These are phyloP conservation scores for Mesaphorura yosii DNA, from an alignment of 1,140 invertebrate species.

Conservation along the genomic window DNA sequence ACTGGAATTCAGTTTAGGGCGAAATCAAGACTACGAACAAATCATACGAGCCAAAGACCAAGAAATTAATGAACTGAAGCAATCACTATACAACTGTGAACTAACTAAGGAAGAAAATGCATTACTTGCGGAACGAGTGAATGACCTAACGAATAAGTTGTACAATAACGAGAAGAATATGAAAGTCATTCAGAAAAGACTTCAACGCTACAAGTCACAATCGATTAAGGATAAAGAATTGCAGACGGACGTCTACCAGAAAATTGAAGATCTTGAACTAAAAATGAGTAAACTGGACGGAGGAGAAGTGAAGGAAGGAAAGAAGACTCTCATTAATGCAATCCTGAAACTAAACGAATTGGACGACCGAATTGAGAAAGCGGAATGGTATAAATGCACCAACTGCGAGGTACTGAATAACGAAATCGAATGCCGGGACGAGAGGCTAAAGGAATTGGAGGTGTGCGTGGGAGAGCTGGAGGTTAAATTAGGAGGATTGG, in stretches of 20 bases:
- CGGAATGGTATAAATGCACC: constrained; percentile 14
- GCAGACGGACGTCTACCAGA: constrained; percentile 24
- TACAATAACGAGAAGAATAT: constrained; percentile 27
- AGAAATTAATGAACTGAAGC: constrained; percentile 16
- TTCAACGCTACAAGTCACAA: constrained; percentile 26
- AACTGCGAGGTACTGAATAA: constrained; percentile 25
- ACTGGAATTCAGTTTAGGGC: constrained; percentile 17
- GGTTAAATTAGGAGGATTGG: constrained; percentile 13
- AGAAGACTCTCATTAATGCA: constrained; percentile 19
- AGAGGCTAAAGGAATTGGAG: constrained; percentile 24
- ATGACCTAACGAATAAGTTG: constrained; percentile 30
- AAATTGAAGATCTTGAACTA: constrained; percentile 25
- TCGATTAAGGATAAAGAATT: constrained; percentile 30
- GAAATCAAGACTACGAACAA: constrained; percentile 9
- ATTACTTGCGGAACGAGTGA: constrained; percentile 15
- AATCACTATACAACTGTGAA: too few relatives aligned
- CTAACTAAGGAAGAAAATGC: constrained; percentile 12
- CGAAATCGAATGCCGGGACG: constrained; percentile 25
- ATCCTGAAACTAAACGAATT: constrained; percentile 23
- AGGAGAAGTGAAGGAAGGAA: neutral
- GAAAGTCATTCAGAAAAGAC: constrained; percentile 21
- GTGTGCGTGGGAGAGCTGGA: constrained; percentile 20
- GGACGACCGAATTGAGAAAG: constrained; percentile 20
- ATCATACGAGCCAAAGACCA: constrained; percentile 7
- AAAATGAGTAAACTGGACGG: constrained; percentile 24